Percentiles rank a stretch among this genome's conserved stretches.
Conservation (phyloP, 2,888 invertebrate species). For the Hoplodrina blanda region DNA sequence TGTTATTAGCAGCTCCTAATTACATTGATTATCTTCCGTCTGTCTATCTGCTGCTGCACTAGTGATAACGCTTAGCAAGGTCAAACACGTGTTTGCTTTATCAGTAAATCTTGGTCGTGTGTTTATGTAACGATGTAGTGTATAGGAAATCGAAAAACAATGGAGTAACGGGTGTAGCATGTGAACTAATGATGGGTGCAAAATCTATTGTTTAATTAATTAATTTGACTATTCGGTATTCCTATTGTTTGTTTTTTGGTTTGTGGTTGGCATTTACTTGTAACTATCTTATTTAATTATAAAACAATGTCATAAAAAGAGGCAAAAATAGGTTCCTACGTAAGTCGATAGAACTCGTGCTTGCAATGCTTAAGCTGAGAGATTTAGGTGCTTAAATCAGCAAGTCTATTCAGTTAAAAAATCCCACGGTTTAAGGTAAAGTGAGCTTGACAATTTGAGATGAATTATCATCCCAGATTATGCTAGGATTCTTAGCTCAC, state of each 20-base stretch:
- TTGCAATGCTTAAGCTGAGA: too few relatives aligned
- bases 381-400: too few relatives aligned
- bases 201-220: background rate
- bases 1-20: conserved; percentile 55
- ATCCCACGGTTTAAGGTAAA: too few relatives aligned
- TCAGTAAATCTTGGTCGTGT: conserved; percentile 46
- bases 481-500: too few relatives aligned
- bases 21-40: conserved; percentile 68
- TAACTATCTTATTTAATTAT: too few relatives aligned
- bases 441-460: too few relatives aligned
- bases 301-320: too few relatives aligned
- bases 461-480: too few relatives aligned
- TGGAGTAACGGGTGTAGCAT: background rate
- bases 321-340: too few relatives aligned
- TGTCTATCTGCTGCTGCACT: conserved; percentile 55
- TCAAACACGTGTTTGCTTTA: conserved; percentile 58
- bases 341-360: too few relatives aligned
- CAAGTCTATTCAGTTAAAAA: too few relatives aligned
- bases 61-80: conserved; percentile 63
- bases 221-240: background rate
- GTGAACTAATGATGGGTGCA: background rate
- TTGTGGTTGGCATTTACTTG: background rate
- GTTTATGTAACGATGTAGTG: conserved; percentile 28
- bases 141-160: conserved; percentile 21
- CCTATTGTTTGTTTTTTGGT: background rate